phyloP scores from a whole-genome alignment of 1,140 invertebrate species.

The Drosophila melanogaster region DNA sequence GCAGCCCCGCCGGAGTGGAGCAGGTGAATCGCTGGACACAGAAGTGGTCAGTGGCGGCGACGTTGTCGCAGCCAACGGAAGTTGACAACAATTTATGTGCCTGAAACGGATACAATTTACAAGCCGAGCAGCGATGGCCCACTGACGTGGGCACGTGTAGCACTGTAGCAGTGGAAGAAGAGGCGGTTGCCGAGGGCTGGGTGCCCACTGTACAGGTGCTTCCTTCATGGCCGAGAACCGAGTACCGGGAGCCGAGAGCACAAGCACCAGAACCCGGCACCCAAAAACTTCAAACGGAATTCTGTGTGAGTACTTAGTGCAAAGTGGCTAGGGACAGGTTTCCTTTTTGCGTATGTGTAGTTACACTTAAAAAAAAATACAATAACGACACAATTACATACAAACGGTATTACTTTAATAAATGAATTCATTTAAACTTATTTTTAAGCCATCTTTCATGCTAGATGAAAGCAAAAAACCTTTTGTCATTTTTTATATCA shows the following conservation, averaged over 20 bases:
- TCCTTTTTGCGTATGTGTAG: conserved; percentile 40
- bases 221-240: conserved; percentile 16
- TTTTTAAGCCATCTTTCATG: too few relatives aligned
- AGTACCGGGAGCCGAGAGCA: conserved; percentile 1
- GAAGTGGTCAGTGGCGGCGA: conserved; percentile 79
- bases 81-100: conserved; percentile 83
- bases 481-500: too few relatives aligned
- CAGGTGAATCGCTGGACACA: conserved; percentile 41
- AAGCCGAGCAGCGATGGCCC: conserved; percentile 62
- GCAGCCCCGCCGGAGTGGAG: conserved; percentile 4
- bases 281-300: conserved; percentile 79
- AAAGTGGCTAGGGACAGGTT: conserved; percentile 71
- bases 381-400: background rate
- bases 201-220: conserved; percentile 58
- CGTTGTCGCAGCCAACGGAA: conserved; percentile 81
- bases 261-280: conserved; percentile 28
- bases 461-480: too few relatives aligned
- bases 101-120: conserved; percentile 83
- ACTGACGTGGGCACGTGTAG: conserved; percentile 58
- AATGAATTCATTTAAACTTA: too few relatives aligned
- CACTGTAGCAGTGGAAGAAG: conserved; percentile 20
- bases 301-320: conserved; percentile 80
- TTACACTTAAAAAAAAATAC: conserved; percentile 1
- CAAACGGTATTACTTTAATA: too few relatives aligned
- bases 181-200: conserved; percentile 23